Percentiles rank a stretch among this genome's conserved stretches.
Evolutionary conservation across 2,797 vertebrate species (phyloP).

Genomic region (Rhabdophis nuchalis): DNA sequence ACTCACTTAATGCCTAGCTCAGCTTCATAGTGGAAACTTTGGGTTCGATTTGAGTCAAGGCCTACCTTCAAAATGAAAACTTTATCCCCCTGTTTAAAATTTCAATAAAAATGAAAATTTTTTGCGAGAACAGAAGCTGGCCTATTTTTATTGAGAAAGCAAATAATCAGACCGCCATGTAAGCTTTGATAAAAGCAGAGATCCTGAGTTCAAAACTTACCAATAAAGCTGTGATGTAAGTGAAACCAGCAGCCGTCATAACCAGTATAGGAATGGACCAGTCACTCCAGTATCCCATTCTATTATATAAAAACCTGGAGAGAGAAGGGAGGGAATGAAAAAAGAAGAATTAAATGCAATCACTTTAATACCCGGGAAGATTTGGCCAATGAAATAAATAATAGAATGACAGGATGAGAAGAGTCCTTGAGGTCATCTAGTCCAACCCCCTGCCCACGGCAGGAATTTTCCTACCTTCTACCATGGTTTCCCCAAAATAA

Average conservation of each 20-base stretch:
- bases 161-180: background rate
- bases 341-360: background rate
- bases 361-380: background rate
- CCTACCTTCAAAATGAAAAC: too few species aligned
- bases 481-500: too few species aligned
- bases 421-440: background rate
- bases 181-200: background rate
- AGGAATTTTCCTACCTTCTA: background rate
- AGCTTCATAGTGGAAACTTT: too few species aligned
- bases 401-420: background rate
- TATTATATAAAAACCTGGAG: conserved; percentile 90
- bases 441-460: background rate
- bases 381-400: background rate
- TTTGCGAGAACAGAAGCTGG: background rate
- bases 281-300: conserved; percentile 89
- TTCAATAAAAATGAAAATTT: background rate
- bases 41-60: too few species aligned
- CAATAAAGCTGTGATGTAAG: conserved; percentile 85
- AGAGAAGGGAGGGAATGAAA: conserved; percentile 13
- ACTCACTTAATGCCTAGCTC: too few species aligned
- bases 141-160: background rate
- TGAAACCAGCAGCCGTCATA: conserved; percentile 84
- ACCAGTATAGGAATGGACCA: conserved; percentile 88
- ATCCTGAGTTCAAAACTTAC: conserved; percentile 61
- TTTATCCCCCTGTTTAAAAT: background rate